Conservation (phyloP, 2,797 vertebrate genomes). For the Clarias pachynema region DNA sequence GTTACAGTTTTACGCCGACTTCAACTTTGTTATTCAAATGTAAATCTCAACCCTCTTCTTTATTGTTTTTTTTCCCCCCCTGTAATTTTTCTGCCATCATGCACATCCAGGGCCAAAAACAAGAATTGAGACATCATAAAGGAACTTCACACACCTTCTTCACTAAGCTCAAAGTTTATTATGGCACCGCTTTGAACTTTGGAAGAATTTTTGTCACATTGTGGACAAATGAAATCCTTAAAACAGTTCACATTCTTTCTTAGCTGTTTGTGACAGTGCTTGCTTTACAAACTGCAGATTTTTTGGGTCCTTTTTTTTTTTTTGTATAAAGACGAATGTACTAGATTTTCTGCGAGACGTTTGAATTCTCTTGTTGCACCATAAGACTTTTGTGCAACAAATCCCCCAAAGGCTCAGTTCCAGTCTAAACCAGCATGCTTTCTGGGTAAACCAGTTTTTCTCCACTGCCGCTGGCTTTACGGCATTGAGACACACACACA, state of each 20-base stretch:
- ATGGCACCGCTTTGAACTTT: not conserved
- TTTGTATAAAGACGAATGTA: not conserved
- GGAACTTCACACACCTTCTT: conserved; percentile 1
- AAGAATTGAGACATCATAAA: conserved; percentile 3
- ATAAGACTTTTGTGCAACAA: conserved; percentile 7
- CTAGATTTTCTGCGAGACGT: not conserved
- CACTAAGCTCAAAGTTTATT: not conserved
- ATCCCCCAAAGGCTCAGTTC: conserved; percentile 42
- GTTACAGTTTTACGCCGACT: not conserved
- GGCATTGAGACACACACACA: conserved; percentile 20
- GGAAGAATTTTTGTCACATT: not conserved
- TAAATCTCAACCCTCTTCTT: not conserved
- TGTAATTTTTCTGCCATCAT: not conserved
- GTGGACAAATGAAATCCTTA: conserved; percentile 8
- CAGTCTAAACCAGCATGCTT: conserved; percentile 47
- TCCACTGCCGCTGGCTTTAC: conserved; percentile 4
- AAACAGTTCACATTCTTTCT: conserved; percentile 3
- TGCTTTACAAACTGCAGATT: not conserved
- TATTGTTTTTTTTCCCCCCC: not conserved
- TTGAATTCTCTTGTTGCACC: not conserved
- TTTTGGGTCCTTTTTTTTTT: not conserved
- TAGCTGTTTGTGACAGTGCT: not conserved
- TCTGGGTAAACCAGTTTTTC: conserved; percentile 58
- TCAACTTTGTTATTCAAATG: not conserved
- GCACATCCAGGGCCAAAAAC: conserved; percentile 3